Base-by-base conservation (phyloP, 2,888 invertebrate genomes). In the Leptinotarsa rubiginosa region DNA sequence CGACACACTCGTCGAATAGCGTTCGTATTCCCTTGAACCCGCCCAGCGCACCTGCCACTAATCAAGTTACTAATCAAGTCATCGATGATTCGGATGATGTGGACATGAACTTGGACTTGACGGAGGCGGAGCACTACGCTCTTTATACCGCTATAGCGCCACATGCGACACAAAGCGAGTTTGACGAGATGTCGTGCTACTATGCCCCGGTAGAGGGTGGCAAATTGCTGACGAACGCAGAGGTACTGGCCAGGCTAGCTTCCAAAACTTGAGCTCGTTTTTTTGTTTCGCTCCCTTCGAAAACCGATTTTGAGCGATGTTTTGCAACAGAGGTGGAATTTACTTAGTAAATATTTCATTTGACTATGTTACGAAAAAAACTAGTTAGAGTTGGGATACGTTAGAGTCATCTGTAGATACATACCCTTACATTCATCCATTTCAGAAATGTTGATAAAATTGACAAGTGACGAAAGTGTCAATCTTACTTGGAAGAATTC, bases 61-160 rank as follows among this genome's bases (percentile, higher is more conserved):
- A 71, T 52, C 50, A 74, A n/a, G 69, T 66, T n/a, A 70, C 65
- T 12, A 66, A 70, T 54, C 47, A 74, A 18, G 70, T 66, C 18
- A 65, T 65, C 3, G 77, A 80, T 54, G 78, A 79, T 50, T 69
- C 77, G 41, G 81, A 81, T 15, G 82, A 80, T 47, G 75, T 82
- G 5, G 84, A 85, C 65, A 81, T 86, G 59, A 91, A 92, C 73
- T 86, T 93, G 62, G 95, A 95, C 81, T 87, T 96, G 47, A 96
- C 96, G 0, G 96, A 96, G 81, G 96, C 95, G 1, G 96, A 96
- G 83, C 95, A 96, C 85, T 96, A 95, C 86, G 96, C 96, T 49
- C 87, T 96, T 75, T 96, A 96, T 82, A 96, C 95, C 82, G 93
- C 94, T 70, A 92, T 96, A 85, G 95, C 96, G 15, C 96, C 96